These are phyloP conservation scores for Kryphioiulus occultus DNA, from an alignment of 2,888 invertebrate genomes.

Conservation along the genomic window DNA sequence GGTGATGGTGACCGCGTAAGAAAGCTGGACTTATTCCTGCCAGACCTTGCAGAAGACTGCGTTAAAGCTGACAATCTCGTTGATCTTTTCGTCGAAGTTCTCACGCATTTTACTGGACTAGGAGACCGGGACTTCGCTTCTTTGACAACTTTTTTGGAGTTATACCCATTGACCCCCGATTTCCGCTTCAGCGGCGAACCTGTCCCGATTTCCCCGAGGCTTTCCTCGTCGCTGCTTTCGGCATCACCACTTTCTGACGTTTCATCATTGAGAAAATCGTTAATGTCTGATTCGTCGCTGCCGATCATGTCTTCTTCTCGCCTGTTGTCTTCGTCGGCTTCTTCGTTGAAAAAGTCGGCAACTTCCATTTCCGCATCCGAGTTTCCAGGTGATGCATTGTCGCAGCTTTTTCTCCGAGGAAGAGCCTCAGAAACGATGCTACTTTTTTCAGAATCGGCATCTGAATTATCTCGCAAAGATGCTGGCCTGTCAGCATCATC, in stretches of 20 bases:
- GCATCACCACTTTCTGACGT: background rate
- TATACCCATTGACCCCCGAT: no score
- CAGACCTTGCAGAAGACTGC: background rate
- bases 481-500: background rate
- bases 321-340: background rate
- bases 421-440: background rate
- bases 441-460: background rate
- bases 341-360: background rate
- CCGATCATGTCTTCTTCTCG: background rate
- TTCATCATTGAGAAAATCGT: background rate
- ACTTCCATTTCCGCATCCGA: background rate
- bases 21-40: background rate
- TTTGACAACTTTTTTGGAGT: background rate
- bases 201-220: no score
- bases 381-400: background rate
- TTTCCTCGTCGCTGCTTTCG: background rate
- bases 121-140: background rate
- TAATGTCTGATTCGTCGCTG: background rate
- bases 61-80: background rate
- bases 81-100: background rate
- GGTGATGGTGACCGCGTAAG: background rate
- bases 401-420: background rate
- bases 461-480: background rate
- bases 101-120: background rate
- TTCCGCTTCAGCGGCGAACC: background rate